Evolutionary conservation across 2,888 invertebrate species (phyloP).

Genomic region (Amblyjoppa fuscipennis): DNA sequence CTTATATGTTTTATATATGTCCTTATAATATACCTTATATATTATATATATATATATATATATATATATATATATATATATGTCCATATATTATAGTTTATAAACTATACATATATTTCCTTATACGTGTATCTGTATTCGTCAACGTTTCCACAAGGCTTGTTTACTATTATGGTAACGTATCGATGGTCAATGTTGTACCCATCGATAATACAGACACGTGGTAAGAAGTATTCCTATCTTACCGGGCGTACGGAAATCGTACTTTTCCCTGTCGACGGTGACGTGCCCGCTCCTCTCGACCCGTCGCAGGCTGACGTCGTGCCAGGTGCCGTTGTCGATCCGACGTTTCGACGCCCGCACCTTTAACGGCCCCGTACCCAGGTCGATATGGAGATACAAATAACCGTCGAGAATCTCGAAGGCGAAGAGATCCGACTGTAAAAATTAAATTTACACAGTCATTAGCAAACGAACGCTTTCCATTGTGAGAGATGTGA

Average conservation of each 20-base stretch:
- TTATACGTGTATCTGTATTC: background rate
- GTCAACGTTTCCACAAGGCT: background rate
- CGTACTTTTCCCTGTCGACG: slow-evolving; percentile 95
- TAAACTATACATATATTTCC: too few relatives aligned
- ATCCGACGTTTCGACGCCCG: slow-evolving; percentile 93
- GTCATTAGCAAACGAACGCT: background rate
- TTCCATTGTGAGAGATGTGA: background rate
- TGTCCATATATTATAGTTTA: too few relatives aligned
- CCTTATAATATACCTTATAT: too few relatives aligned
- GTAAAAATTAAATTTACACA: slow-evolving; percentile 72
- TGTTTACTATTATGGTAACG: background rate
- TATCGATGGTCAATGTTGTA: background rate
- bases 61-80: too few relatives aligned
- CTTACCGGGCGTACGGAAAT: slow-evolving; percentile 94
- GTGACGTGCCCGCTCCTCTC: slow-evolving; percentile 94
- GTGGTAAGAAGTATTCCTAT: slow-evolving; percentile 18
- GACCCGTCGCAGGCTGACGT: slow-evolving; percentile 93
- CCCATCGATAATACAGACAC: background rate
- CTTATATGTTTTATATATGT: too few relatives aligned
- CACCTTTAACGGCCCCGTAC: slow-evolving; percentile 95
- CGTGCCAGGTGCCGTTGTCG: slow-evolving; percentile 97
- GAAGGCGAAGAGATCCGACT: slow-evolving; percentile 97
- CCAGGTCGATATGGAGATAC: slow-evolving; percentile 96
- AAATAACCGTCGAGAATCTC: slow-evolving; percentile 97
- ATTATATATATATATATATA: too few relatives aligned